These are phyloP conservation scores for Drosophila kepulauana DNA, from an alignment of 1,140 invertebrate species.

Conservation along the genomic window DNA sequence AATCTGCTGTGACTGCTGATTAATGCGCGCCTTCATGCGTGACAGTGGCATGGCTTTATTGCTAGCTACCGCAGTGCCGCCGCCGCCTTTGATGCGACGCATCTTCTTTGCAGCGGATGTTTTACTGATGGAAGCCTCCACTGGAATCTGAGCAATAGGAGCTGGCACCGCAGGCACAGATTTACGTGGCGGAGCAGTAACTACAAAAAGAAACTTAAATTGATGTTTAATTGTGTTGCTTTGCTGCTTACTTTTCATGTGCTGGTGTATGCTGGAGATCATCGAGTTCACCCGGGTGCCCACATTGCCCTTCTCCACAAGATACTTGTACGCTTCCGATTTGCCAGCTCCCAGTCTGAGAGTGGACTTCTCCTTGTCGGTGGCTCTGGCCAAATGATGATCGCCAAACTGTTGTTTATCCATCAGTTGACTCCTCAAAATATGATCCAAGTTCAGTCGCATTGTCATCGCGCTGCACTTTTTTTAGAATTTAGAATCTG, in stretches of 20 bases:
- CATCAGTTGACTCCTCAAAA: conserved; percentile 49
- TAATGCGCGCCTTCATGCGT: conserved; percentile 54
- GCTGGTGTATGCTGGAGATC: conserved; percentile 56
- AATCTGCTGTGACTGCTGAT: conserved; percentile 42
- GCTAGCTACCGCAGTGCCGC: background rate
- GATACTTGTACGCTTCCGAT: conserved; percentile 5
- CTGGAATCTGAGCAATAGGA: conserved; percentile 26
- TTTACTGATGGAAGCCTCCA: background rate
- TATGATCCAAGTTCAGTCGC: conserved; percentile 54
- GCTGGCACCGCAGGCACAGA: conserved; percentile 43
- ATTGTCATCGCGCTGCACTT: conserved; percentile 49
- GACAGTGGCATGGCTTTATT: conserved; percentile 44
- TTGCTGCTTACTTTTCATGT: conserved; percentile 59
- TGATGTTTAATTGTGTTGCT: too few species aligned
- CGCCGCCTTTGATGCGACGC: conserved; percentile 52
- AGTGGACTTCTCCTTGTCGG: background rate
- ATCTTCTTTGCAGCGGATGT: conserved; percentile 1
- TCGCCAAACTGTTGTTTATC: background rate
- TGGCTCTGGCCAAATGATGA: background rate
- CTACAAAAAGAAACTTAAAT: conserved; percentile 21
- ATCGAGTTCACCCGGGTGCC: conserved; percentile 43
- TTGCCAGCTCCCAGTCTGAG: conserved; percentile 17
- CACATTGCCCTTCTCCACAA: conserved; percentile 31
- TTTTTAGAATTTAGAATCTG: background rate
- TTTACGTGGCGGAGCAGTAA: conserved; percentile 40